These are phyloP conservation scores for Strongylocentrotus purpuratus DNA, from an alignment of 35 echinoderm and acorn worm species.

Conservation along the genomic window DNA sequence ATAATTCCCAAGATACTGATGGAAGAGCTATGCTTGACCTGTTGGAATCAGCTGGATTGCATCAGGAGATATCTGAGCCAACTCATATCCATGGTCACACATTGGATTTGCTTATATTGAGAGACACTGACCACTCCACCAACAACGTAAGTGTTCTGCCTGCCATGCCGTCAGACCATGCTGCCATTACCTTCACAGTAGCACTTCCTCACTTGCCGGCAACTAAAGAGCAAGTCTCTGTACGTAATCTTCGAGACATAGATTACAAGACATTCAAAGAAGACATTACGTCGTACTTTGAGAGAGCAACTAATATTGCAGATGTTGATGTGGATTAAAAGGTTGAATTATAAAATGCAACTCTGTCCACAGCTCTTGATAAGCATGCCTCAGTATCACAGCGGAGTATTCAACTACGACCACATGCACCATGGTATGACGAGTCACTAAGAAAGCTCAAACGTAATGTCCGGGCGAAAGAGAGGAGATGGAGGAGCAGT, in stretches of 20 bases:
- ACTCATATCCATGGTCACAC: no score
- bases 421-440: constrained; percentile 42
- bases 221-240: background rate
- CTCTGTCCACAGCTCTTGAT: background rate
- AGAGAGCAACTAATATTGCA: background rate
- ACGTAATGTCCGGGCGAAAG: no score
- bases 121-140: constrained; percentile 48
- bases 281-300: background rate
- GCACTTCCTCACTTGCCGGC: background rate
- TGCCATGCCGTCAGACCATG: constrained; percentile 19
- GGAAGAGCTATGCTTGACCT: constrained; percentile 46
- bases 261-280: background rate
- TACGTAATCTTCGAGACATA: background rate
- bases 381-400: background rate
- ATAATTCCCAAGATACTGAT: constrained; percentile 33
- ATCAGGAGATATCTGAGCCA: constrained; percentile 48
- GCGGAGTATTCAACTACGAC: background rate
- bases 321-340: constrained; percentile 14
- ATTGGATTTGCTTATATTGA: constrained; percentile 55
- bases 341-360: background rate
- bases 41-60: constrained; percentile 53
- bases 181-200: constrained; percentile 11
- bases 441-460: background rate
- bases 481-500: background rate
- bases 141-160: constrained; percentile 14